Evolutionary conservation across 2,888 invertebrate species (phyloP), one percentile per base, ranked within the genome.

Genomic region (Napeogenes sylphis): DNA sequence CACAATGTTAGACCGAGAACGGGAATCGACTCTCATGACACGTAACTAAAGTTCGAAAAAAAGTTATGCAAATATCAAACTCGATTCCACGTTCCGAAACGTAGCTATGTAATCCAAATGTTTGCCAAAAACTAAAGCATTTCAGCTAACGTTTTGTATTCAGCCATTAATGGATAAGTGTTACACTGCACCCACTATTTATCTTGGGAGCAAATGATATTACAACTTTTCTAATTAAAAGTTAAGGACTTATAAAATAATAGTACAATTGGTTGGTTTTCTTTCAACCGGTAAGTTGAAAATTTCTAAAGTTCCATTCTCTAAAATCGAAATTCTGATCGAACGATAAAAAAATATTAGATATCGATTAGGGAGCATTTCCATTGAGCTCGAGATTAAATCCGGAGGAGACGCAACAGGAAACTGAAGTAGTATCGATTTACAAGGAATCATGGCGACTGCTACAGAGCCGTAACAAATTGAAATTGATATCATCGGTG

Each of bases 401-500:
- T 85, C 82, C 81, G 76, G 79, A 78, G 77, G 78, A 81, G 80
- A 83, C 81, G 86, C 82, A 85, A 86, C 84, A 87, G 88, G 87
- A 88, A 88, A 85, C 87, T 84, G 79, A 80, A 87, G 81, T 82
- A 82, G 82, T 85, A 87, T 87, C 86, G 86, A 86, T 86, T 85
- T 82, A 84, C 80, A 84, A 80, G 82, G 84, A 86, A 84, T 84
- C 83, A 80, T 79, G 83, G 82, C 83, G 82, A 83, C 83, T 78
- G 85, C 83, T 85, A 85, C 83, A 79, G 81, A 78, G 78, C 84
- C 87, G 83, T 84, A 87, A 87, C 89, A 90, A 90, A 89, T 90
- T 89, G 90, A 89, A 90, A 88, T 87, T 89, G 90, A 90, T 90
- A 90, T 85, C 84, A 88, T 89, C 87, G 83, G 83, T 85, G 84